Percentiles rank a stretch among this genome's conserved stretches.
Conservation (phyloP, 2,113 vertebrate genomes). For the Falcunculus frontatus region DNA sequence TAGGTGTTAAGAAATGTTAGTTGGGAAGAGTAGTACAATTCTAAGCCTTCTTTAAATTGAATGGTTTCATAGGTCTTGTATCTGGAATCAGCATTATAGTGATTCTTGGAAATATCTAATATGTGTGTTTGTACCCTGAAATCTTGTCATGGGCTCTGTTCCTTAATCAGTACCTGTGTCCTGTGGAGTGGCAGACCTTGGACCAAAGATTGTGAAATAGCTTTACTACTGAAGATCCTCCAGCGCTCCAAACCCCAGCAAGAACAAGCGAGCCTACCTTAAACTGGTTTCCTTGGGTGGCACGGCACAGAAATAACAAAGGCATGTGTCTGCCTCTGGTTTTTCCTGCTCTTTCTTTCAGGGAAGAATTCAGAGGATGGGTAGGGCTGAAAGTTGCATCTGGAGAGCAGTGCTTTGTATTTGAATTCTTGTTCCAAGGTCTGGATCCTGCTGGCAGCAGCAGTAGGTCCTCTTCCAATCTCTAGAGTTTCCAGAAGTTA, state of each 20-base stretch:
- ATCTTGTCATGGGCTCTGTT: background rate
- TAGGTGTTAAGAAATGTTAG: background rate
- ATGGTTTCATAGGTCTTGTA: background rate
- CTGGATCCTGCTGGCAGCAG: background rate
- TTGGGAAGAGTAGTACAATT: background rate
- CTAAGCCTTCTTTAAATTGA: background rate
- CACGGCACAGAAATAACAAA: background rate
- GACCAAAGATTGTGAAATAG: background rate
- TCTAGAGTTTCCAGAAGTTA: conserved; percentile 16
- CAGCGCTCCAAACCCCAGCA: background rate
- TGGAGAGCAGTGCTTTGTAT: background rate
- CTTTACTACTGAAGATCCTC: background rate
- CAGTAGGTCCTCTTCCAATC: background rate
- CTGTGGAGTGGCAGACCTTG: background rate
- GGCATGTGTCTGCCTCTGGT: fast-evolving
- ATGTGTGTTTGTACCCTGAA: background rate
- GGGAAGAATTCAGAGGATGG: background rate
- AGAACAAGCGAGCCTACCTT: background rate
- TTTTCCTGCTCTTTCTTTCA: background rate
- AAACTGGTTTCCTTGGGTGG: background rate
- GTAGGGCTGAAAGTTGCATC: background rate
- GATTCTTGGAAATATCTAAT: background rate
- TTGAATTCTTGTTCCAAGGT: background rate
- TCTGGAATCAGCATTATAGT: background rate
- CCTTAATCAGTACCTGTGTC: background rate